Evolutionary conservation across 2,888 invertebrate genomes (phyloP).

Genomic region (Diaphora mendica): DNA sequence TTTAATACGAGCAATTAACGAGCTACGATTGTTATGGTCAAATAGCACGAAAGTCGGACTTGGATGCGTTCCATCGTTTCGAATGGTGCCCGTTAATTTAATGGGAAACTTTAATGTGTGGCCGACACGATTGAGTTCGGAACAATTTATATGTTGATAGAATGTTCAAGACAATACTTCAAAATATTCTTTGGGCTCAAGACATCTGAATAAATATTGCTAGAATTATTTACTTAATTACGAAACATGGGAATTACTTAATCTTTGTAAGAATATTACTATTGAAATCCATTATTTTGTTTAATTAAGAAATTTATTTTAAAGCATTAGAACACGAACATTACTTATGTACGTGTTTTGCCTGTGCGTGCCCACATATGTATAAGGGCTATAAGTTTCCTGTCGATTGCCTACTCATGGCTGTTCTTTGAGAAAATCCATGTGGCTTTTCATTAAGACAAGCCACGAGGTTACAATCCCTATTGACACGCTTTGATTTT

Average conservation of each 20-base stretch:
- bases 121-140: conserved; percentile 72
- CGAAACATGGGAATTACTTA: background rate
- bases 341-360: background rate
- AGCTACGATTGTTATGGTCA: conserved; percentile 70
- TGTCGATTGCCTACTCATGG: background rate
- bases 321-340: background rate
- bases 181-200: conserved; percentile 33
- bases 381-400: background rate
- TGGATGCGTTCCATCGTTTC: conserved; percentile 57
- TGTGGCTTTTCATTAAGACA: too few relatives aligned
- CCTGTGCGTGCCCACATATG: background rate
- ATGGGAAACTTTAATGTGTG: conserved; percentile 76
- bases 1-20: conserved; percentile 70
- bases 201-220: conserved; percentile 29
- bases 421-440: too few relatives aligned
- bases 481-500: background rate
- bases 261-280: background rate
- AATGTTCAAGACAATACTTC: conserved; percentile 35
- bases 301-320: background rate
- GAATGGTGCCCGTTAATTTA: conserved; percentile 73
- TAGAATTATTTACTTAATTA: background rate
- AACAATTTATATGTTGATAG: conserved; percentile 52
- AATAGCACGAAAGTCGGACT: conserved; percentile 70
- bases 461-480: background rate
- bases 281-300: background rate